Base-by-base conservation (phyloP, 2,888 invertebrate genomes). In the Fragum sueziense region DNA sequence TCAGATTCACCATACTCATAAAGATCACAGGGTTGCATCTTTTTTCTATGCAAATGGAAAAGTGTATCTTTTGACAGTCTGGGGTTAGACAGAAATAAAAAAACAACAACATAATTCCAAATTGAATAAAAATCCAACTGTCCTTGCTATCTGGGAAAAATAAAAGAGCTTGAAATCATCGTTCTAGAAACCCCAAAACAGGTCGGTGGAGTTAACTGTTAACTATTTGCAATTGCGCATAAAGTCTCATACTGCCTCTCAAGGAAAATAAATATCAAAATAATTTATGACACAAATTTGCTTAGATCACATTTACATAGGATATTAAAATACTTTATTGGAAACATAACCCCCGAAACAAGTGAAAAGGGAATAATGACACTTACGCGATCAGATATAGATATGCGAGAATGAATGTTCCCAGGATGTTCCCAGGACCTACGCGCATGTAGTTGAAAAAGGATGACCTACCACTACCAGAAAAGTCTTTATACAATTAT, bases 61-160 rank as follows among this genome's bases (percentile, higher is more conserved):
- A 2, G 22, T 74, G 22, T 79, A 71, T 59, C 29, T 79, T 62
- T 79, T 33, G 79, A 79, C 47, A 72, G 75, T 33, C 59, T 71
- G 37, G 79, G 75, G 1, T 76, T 51, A 57, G 71, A 59, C 11
- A 25, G 79, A 7, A 47, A 59, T n/a, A n/a, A n/a, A n/a, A n/a
- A 22, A 22, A 47, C 25, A 69, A 74, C 22, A 51, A 74, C 7
- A 61, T 75, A 25, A 51, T 79, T 20, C 68, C 75, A 51, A 59
- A 68, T 61, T 68, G 71, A 11, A 47, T 79, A 6, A 59, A 74
- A 74, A 65, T 79, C 31, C 74, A 79, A 34, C 31, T 72, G 27
- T 67, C 76, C 20, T 41, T 71, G 20, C 22, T 75, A 2, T 75
- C 59, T 62, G 62, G 75, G 0, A 34, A 25, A 2, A 27, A 33